Conservation (phyloP, 1,140 invertebrate species). For the Armadillidium nasatum region DNA sequence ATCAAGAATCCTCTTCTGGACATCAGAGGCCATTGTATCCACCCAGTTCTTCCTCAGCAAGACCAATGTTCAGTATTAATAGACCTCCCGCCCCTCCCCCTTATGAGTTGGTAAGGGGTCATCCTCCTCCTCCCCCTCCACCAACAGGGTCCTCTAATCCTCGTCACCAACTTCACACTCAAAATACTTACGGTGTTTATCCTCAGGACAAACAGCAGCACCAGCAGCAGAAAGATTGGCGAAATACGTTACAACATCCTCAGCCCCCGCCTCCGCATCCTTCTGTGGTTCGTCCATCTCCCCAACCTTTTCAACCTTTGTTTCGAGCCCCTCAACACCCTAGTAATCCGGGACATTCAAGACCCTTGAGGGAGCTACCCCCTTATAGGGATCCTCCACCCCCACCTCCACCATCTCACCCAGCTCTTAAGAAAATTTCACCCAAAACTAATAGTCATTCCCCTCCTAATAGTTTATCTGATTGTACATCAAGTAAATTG, state of each 20-base stretch:
- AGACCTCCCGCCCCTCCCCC: slow-evolving; percentile 24
- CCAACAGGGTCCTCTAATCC: not conserved
- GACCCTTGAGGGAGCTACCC: not conserved
- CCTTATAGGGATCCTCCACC: not conserved
- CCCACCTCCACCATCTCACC: not conserved
- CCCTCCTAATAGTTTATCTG: not conserved
- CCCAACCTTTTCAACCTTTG: not conserved
- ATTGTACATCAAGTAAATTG: no score
- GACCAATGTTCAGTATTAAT: not conserved
- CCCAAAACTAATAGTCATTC: not conserved
- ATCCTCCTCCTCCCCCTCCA: slow-evolving; percentile 25
- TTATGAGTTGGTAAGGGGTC: slow-evolving; percentile 26
- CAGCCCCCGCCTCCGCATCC: not conserved
- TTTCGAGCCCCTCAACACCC: not conserved
- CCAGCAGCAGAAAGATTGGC: not conserved
- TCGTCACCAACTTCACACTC: not conserved
- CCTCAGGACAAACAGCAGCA: no score
- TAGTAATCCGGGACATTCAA: not conserved
- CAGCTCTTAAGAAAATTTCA: not conserved
- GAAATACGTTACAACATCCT: not conserved
- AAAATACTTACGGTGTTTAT: not conserved
- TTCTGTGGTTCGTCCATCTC: not conserved
- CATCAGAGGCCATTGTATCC: not conserved
- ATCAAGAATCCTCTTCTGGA: not conserved
- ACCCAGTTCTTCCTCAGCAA: not conserved